These are phyloP conservation scores for Bursaphelenchus okinawaensis DNA, from an alignment of 2,888 invertebrate species.

Conservation along the genomic window DNA sequence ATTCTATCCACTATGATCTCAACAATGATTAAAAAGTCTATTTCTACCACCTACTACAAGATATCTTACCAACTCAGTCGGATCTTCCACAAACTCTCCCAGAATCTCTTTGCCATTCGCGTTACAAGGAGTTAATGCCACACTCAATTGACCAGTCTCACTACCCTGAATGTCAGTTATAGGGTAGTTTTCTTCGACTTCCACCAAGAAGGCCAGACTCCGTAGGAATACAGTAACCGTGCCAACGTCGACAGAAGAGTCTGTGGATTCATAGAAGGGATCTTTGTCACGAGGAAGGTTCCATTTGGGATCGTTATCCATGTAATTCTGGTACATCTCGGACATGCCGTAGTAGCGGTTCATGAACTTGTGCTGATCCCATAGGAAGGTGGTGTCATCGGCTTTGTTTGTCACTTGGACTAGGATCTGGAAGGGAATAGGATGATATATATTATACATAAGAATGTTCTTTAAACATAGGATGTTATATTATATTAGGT, in stretches of 20 bases:
- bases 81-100: constrained; percentile 62
- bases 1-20: not conserved
- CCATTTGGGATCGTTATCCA: constrained; percentile 61
- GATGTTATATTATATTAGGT: too few relatives aligned
- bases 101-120: constrained; percentile 61
- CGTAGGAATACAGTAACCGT: constrained; percentile 63
- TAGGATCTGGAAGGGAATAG: constrained; percentile 57
- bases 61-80: constrained; percentile 60
- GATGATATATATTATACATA: too few relatives aligned
- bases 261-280: constrained; percentile 63
- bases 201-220: constrained; percentile 62
- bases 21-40: too few relatives aligned
- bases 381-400: constrained; percentile 63
- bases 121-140: constrained; percentile 62
- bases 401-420: constrained; percentile 62
- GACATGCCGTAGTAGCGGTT: constrained; percentile 64
- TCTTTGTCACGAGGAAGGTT: constrained; percentile 62
- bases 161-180: constrained; percentile 56
- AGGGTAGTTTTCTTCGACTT: constrained; percentile 62
- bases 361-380: constrained; percentile 63
- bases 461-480: too few relatives aligned
- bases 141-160: constrained; percentile 58
- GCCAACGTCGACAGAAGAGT: constrained; percentile 62
- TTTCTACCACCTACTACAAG: too few relatives aligned
- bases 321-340: constrained; percentile 63